These are phyloP conservation scores for Tachycineta bicolor DNA, from an alignment of 2,113 vertebrate genomes.

Conservation along the genomic window DNA sequence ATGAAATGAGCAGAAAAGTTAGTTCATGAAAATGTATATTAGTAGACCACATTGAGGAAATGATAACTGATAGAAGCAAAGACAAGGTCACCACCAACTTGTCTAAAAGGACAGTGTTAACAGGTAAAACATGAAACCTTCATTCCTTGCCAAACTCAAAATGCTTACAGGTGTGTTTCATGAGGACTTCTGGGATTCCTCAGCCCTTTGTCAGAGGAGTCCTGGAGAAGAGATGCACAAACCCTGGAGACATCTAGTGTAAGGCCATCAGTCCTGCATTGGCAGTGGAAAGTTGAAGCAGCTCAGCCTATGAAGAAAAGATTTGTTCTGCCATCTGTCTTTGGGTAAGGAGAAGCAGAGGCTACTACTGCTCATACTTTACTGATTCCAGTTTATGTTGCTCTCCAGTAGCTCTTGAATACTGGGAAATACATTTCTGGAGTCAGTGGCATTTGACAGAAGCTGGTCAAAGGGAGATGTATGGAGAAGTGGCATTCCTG, in stretches of 20 bases:
- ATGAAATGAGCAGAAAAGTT: not conserved
- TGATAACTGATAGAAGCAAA: not conserved
- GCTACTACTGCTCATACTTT: not conserved
- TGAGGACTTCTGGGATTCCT: conserved; percentile 52
- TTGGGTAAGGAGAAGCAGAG: conserved; percentile 50
- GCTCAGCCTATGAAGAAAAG: conserved; percentile 13
- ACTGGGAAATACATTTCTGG: not conserved
- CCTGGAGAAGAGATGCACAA: conserved; percentile 38
- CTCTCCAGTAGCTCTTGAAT: not conserved
- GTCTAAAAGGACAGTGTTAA: not conserved
- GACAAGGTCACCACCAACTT: not conserved
- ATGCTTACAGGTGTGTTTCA: conserved; percentile 52
- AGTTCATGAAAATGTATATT: not conserved
- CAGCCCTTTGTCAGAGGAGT: conserved; percentile 41
- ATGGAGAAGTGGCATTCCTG: not conserved
- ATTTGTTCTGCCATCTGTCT: conserved; percentile 34
- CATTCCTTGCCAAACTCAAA: conserved; percentile 44
- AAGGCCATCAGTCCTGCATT: conserved; percentile 26
- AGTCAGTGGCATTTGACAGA: conserved; percentile 8
- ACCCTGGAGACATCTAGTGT: conserved; percentile 42
- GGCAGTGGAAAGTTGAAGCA: conserved; percentile 35
- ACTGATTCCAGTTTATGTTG: not conserved
- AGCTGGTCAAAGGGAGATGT: not conserved
- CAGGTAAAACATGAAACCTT: not conserved
- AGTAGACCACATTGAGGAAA: not conserved